phyloP scores from a whole-genome alignment of 2,797 vertebrate species.

The Sebastes variabilis region DNA sequence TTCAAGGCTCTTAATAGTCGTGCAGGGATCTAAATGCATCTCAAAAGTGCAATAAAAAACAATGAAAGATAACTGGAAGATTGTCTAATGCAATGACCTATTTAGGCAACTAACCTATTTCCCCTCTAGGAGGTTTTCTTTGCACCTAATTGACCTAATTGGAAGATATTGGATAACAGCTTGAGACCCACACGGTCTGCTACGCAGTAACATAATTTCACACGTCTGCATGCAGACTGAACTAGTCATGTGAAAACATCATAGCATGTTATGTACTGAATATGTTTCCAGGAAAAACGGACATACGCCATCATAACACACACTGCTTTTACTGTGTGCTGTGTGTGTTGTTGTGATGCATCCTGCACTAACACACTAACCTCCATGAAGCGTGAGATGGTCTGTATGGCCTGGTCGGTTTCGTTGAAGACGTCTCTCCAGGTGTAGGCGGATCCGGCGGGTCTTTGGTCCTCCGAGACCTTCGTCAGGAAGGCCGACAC shows the following conservation, averaged over 20 bases:
- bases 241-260: not conserved
- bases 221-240: not conserved
- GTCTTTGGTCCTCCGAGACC: constrained; percentile 76
- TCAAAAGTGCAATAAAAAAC: constrained; percentile 12
- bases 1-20: constrained; percentile 37
- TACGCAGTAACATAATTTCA: not conserved
- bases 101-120: constrained; percentile 21
- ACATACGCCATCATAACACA: not conserved
- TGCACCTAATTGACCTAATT: constrained; percentile 1
- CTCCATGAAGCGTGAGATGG: constrained; percentile 97
- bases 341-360: not conserved
- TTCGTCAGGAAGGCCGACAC: constrained; percentile 89
- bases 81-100: constrained; percentile 14
- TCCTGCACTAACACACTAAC: constrained; percentile 69
- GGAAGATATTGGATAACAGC: not conserved
- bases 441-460: constrained; percentile 82
- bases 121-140: not conserved
- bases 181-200: not conserved
- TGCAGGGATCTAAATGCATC: not conserved
- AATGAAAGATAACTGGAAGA: not conserved
- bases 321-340: not conserved
- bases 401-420: constrained; percentile 90
- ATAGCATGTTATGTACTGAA: not conserved
- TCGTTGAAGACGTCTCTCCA: constrained; percentile 96
- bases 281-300: not conserved